These are phyloP conservation scores for Orthosia gracilis DNA, from an alignment of 2,888 invertebrate genomes.

Conservation along the genomic window DNA sequence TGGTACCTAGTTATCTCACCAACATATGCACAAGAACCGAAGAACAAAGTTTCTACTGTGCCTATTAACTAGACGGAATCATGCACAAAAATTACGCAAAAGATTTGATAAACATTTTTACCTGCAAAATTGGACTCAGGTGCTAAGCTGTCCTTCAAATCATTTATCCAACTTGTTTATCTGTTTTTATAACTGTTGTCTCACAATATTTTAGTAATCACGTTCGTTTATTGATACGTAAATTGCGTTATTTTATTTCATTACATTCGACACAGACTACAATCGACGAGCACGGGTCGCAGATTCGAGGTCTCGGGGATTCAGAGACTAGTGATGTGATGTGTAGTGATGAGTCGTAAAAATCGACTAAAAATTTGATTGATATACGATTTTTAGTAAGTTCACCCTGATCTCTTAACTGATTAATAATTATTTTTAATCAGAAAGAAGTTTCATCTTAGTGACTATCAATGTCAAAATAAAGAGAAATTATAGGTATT, in stretches of 20 bases:
- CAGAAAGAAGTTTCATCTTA: too few relatives aligned
- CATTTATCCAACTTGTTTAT: conserved; percentile 19
- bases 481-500: neutral
- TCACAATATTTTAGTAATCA: conserved; percentile 24
- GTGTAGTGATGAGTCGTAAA: neutral
- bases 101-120: conserved; percentile 30
- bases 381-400: neutral
- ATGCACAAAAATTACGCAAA: conserved; percentile 33
- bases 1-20: neutral
- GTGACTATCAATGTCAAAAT: neutral
- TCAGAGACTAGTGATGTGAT: conserved; percentile 50
- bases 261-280: conserved; percentile 31
- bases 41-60: too few relatives aligned
- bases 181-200: conserved; percentile 6
- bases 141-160: conserved; percentile 34
- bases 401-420: neutral
- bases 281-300: conserved; percentile 37
- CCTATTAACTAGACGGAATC: conserved; percentile 1
- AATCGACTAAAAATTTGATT: conserved; percentile 41
- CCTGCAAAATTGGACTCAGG: conserved; percentile 51
- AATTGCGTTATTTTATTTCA: conserved; percentile 41
- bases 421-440: too few relatives aligned
- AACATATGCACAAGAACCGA: conserved; percentile 1
- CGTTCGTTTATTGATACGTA: conserved; percentile 29
- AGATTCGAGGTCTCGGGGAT: conserved; percentile 51